Evolutionary conservation across 2,888 invertebrate species (phyloP).

Genomic region (Notodonta dromedarius): DNA sequence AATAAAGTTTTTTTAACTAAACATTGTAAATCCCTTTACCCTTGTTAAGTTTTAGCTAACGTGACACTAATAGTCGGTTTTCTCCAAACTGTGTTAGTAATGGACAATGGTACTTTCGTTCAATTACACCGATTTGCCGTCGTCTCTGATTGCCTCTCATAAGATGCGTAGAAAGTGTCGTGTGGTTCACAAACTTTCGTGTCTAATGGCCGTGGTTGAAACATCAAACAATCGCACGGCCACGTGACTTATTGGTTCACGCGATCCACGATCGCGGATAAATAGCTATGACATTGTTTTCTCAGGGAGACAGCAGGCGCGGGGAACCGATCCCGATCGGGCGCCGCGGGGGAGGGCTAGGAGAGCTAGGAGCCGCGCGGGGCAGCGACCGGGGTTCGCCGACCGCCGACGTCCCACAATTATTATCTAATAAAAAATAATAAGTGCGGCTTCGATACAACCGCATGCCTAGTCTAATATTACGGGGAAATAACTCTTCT

Average conservation of each 20-base stretch:
- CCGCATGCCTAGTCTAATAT: constrained; percentile 52
- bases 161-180: constrained; percentile 42
- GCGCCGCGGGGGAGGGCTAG: constrained; percentile 6
- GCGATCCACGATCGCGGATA: constrained; percentile 59
- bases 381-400: constrained; percentile 46
- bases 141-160: constrained; percentile 28
- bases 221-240: constrained; percentile 44
- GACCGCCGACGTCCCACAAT: constrained; percentile 66
- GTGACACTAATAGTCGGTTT: constrained; percentile 35
- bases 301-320: constrained; percentile 47
- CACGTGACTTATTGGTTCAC: constrained; percentile 58
- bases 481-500: constrained; percentile 50
- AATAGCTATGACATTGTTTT: constrained; percentile 60
- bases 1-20: constrained; percentile 2
- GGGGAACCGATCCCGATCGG: constrained; percentile 42
- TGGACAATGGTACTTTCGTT: constrained; percentile 41
- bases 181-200: constrained; percentile 33
- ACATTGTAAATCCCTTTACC: constrained; percentile 6
- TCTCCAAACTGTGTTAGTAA: constrained; percentile 27
- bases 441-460: constrained; percentile 55
- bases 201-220: constrained; percentile 49
- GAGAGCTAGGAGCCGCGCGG: constrained; percentile 13
- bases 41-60: constrained; percentile 17
- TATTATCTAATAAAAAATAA: constrained; percentile 71
- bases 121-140: constrained; percentile 38